These are phyloP conservation scores for Encarsia formosa DNA, from an alignment of 2,888 invertebrate species.

Conservation along the genomic window DNA sequence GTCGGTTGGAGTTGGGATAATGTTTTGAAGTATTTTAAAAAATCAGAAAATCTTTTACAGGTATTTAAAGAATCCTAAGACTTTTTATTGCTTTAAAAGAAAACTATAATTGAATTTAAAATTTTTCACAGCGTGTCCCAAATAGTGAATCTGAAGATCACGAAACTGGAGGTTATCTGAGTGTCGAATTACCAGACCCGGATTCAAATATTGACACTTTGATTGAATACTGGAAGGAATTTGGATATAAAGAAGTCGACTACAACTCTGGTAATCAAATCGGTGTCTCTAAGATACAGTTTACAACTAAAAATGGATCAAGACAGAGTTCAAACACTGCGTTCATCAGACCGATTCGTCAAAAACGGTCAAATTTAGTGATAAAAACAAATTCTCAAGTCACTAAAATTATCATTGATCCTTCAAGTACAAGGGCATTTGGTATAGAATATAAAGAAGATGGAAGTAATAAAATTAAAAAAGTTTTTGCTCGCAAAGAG, in stretches of 20 bases:
- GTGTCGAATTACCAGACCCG: neutral
- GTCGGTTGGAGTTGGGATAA: conserved; percentile 10
- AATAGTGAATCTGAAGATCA: neutral
- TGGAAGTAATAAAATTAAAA: conserved; percentile 38
- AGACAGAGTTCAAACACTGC: conserved; percentile 16
- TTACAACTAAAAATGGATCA: conserved; percentile 8
- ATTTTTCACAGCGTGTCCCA: conserved; percentile 24
- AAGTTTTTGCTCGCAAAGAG: conserved; percentile 50
- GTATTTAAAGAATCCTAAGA: neutral
- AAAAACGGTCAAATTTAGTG: conserved; percentile 27
- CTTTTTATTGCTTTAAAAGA: neutral
- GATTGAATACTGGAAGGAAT: conserved; percentile 6
- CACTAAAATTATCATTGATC: conserved; percentile 6
- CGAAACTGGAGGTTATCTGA: conserved; percentile 5
- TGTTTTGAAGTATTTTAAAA: conserved; percentile 12
- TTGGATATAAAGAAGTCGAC: conserved; percentile 10
- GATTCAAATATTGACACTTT: conserved; percentile 2
- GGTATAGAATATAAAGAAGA: conserved; percentile 48
- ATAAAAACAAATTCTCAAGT: conserved; percentile 5
- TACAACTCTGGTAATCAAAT: conserved; percentile 9
- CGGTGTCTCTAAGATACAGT: conserved; percentile 3
- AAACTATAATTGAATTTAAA: neutral
- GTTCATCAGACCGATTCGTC: conserved; percentile 17
- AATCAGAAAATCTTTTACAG: conserved; percentile 7
- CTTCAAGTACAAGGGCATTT: conserved; percentile 40